These are phyloP conservation scores for Cranoglanis bouderius DNA, from an alignment of 2,113 vertebrate genomes.

Conservation along the genomic window DNA sequence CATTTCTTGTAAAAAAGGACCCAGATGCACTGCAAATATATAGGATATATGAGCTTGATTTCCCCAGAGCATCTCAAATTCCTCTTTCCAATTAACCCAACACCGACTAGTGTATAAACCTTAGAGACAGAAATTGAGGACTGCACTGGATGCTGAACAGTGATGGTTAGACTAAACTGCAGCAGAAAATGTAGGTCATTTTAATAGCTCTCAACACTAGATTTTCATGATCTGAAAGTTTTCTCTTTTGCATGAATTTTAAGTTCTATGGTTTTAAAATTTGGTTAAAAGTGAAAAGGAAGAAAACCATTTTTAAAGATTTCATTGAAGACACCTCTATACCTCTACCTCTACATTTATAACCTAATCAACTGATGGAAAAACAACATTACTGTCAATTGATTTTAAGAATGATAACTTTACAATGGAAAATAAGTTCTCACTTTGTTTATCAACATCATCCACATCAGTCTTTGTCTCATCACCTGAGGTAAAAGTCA, in stretches of 20 bases:
- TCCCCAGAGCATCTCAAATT: not conserved
- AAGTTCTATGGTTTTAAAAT: not conserved
- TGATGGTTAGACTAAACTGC: not conserved
- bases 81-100: not conserved
- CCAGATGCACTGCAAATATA: not conserved
- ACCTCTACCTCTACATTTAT: too few relatives aligned
- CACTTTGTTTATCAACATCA: too few relatives aligned
- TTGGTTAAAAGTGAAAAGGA: not conserved
- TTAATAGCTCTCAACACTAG: not conserved
- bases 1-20: not conserved
- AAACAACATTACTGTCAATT: too few relatives aligned
- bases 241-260: not conserved
- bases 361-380: too few relatives aligned
- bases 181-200: not conserved
- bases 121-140: slow-evolving; percentile 11
- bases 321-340: not conserved
- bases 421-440: too few relatives aligned
- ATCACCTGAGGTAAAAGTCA: too few relatives aligned
- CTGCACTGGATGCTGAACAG: slow-evolving; percentile 16
- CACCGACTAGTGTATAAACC: not conserved
- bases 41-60: not conserved
- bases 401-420: too few relatives aligned
- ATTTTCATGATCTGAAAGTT: not conserved
- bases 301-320: not conserved
- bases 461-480: too few relatives aligned